A percentile compares a stretch with the other conserved stretches of the same genome.
These are phyloP conservation scores for Incurvaria masculella DNA, from an alignment of 2,888 invertebrate genomes.

Conservation along the genomic window DNA sequence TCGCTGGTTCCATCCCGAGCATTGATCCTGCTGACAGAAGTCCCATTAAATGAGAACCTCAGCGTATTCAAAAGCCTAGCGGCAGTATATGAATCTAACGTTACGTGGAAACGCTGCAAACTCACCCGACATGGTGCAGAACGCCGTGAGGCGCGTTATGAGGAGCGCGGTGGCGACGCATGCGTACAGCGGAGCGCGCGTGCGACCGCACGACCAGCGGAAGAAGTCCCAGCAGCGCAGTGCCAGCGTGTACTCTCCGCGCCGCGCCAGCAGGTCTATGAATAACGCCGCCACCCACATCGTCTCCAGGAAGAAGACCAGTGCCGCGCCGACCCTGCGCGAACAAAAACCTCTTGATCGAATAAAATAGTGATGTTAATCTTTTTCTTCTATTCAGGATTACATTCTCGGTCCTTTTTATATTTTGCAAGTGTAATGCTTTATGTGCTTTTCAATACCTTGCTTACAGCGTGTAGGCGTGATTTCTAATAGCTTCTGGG, in stretches of 20 bases:
- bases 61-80: too few relatives aligned
- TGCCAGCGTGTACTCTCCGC: conserved; percentile 42
- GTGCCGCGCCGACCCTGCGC: conserved; percentile 39
- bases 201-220: conserved; percentile 46
- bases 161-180: conserved; percentile 44
- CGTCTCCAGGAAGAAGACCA: conserved; percentile 42
- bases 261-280: conserved; percentile 42
- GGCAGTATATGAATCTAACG: too few relatives aligned
- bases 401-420: too few relatives aligned
- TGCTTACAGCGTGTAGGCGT: too few relatives aligned
- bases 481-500: too few relatives aligned
- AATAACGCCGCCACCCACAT: conserved; percentile 50
- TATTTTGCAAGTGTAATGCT: too few relatives aligned
- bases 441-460: too few relatives aligned
- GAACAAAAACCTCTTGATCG: conserved; percentile 7
- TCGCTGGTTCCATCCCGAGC: too few relatives aligned
- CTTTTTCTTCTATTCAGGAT: too few relatives aligned
- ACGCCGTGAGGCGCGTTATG: conserved; percentile 38
- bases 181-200: conserved; percentile 45
- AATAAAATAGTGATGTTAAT: too few relatives aligned
- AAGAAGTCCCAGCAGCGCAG: conserved; percentile 48
- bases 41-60: too few relatives aligned
- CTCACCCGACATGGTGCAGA: conserved; percentile 38
- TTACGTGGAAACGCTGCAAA: neutral
- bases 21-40: too few relatives aligned